These are phyloP conservation scores for Pseudeuparius sepicola DNA, from an alignment of 2,888 invertebrate genomes.

Conservation along the genomic window DNA sequence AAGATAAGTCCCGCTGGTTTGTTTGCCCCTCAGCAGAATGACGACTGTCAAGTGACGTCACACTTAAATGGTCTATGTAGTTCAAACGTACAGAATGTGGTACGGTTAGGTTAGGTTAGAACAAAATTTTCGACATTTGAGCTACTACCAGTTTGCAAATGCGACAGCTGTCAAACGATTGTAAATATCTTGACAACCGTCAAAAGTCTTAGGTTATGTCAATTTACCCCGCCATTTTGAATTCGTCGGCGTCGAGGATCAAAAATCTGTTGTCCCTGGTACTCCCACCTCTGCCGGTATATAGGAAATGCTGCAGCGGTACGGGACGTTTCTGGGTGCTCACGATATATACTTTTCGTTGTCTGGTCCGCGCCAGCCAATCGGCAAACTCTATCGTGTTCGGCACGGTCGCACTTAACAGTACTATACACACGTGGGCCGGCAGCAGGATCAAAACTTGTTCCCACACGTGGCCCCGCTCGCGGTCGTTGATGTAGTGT, in stretches of 20 bases:
- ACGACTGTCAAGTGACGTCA: too few relatives aligned
- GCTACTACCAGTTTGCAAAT: too few relatives aligned
- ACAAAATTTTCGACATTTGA: too few relatives aligned
- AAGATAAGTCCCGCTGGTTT: too few relatives aligned
- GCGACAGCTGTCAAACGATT: too few relatives aligned
- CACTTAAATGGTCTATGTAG: too few relatives aligned
- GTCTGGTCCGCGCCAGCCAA: constrained; percentile 75
- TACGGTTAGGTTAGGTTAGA: too few relatives aligned
- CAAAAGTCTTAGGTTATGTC: too few relatives aligned
- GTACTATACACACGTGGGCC: constrained; percentile 87
- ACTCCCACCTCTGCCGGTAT: constrained; percentile 71
- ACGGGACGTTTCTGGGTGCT: constrained; percentile 90
- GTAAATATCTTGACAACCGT: too few relatives aligned
- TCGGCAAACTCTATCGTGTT: constrained; percentile 94
- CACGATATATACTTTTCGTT: constrained; percentile 85
- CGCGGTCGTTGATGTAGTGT: constrained; percentile 89
- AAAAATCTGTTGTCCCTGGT: constrained; percentile 66
- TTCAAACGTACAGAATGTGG: too few relatives aligned
- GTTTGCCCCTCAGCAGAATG: too few relatives aligned
- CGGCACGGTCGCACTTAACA: constrained; percentile 97
- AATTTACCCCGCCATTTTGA: constrained; percentile 57
- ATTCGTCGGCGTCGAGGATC: constrained; percentile 71
- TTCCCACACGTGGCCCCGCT: constrained; percentile 98
- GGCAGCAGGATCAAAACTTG: constrained; percentile 92
- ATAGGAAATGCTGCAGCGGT: constrained; percentile 89